phyloP scores from a whole-genome alignment of 2,888 invertebrate species.

The Lysandra bellargus region DNA sequence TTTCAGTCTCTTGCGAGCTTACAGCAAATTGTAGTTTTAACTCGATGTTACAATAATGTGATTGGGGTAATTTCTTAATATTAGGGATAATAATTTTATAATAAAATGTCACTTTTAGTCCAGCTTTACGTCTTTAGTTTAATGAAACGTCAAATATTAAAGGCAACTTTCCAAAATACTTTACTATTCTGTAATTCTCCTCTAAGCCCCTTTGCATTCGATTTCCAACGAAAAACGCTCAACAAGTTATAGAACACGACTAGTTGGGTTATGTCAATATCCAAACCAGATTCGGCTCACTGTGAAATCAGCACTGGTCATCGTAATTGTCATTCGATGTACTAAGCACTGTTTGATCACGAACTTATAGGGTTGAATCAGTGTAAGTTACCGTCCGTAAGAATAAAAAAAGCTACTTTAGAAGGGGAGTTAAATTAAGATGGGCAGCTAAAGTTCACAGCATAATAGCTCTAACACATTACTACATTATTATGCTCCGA shows the following conservation, averaged over 20 bases:
- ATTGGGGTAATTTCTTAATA: constrained; percentile 1
- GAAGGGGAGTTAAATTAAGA: too few relatives aligned
- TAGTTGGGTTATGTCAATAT: not conserved
- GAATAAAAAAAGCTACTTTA: too few relatives aligned
- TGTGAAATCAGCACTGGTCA: not conserved
- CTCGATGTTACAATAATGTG: not conserved
- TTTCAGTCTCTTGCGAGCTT: constrained; percentile 3
- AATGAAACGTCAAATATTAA: not conserved
- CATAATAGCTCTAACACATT: too few relatives aligned
- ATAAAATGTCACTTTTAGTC: constrained; percentile 10
- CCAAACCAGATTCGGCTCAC: not conserved
- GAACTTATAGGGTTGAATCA: too few relatives aligned
- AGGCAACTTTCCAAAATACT: not conserved
- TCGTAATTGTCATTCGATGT: too few relatives aligned
- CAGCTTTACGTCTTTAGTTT: not conserved
- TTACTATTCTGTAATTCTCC: too few relatives aligned
- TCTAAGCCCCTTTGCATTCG: not conserved
- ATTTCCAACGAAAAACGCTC: not conserved
- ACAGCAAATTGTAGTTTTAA: not conserved
- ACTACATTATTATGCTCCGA: too few relatives aligned
- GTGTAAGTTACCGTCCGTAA: too few relatives aligned
- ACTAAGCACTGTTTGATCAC: not conserved
- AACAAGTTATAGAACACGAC: not conserved
- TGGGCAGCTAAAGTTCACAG: too few relatives aligned
- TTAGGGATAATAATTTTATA: not conserved